phyloP scores from a whole-genome alignment of 1,140 invertebrate species.

The Apis mellifera region DNA sequence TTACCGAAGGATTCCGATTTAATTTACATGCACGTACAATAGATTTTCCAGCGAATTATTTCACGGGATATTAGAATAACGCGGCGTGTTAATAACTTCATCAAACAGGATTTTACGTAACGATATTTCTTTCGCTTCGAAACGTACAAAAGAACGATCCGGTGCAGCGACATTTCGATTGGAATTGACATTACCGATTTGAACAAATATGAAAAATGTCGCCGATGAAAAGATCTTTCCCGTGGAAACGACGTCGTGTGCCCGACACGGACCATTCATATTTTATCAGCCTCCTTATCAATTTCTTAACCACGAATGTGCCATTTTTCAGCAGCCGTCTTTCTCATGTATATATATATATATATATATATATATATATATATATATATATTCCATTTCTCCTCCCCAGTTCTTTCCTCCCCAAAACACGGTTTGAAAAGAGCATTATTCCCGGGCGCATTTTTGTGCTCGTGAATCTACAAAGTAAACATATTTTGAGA shows the following conservation, averaged over 20 bases:
- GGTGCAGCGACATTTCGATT: neutral
- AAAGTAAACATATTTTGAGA: slow-evolving; percentile 17
- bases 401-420: slow-evolving; percentile 10
- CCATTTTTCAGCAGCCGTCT: slow-evolving; percentile 70
- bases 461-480: slow-evolving; percentile 8
- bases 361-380: too few species aligned
- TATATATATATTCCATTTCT: neutral
- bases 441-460: slow-evolving; percentile 11
- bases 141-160: neutral
- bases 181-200: slow-evolving; percentile 40
- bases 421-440: slow-evolving; percentile 22
- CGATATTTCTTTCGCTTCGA: neutral
- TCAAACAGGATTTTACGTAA: too few species aligned
- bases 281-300: slow-evolving; percentile 74
- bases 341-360: slow-evolving; percentile 18
- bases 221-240: slow-evolving; percentile 18
- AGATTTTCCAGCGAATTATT: neutral
- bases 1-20: neutral
- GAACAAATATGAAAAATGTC: slow-evolving; percentile 43
- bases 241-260: slow-evolving; percentile 43
- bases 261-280: slow-evolving; percentile 65
- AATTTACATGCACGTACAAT: neutral
- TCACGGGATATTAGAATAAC: neutral
- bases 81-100: slow-evolving; percentile 38
- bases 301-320: slow-evolving; percentile 66